Evolutionary conservation across 2,888 invertebrate genomes (phyloP).

Genomic region (Apamea sordens): DNA sequence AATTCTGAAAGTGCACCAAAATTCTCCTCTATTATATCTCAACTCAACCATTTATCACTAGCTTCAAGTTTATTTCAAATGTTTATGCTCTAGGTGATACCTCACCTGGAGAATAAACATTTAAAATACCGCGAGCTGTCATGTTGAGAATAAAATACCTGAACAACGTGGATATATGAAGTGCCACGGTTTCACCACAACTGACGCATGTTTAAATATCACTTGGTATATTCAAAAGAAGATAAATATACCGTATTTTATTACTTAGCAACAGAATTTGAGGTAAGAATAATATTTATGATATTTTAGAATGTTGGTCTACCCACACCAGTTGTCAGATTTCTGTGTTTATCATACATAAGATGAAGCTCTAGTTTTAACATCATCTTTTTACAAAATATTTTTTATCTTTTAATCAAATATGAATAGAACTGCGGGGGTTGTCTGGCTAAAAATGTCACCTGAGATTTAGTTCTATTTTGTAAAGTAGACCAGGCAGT

Average conservation of each 20-base stretch:
- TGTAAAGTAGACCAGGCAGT: neutral
- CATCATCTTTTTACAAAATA: neutral
- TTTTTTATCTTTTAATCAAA: neutral
- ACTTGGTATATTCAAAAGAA: constrained; percentile 20
- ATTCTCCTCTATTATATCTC: constrained; percentile 30
- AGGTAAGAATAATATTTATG: constrained; percentile 34
- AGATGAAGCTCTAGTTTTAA: neutral
- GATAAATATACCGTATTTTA: constrained; percentile 41
- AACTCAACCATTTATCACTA: constrained; percentile 59
- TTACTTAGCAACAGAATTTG: constrained; percentile 11
- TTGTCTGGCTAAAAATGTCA: neutral
- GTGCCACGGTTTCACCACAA: constrained; percentile 33
- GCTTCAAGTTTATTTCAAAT: constrained; percentile 58
- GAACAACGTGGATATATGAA: constrained; percentile 50
- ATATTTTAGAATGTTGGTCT: constrained; percentile 14
- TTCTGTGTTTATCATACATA: constrained; percentile 13
- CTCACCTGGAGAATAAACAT: too few relatives aligned
- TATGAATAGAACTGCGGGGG: neutral
- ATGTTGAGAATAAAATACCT: constrained; percentile 51
- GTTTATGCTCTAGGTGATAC: constrained; percentile 35
- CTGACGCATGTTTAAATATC: constrained; percentile 41
- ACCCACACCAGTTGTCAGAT: constrained; percentile 23
- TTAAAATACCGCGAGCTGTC: constrained; percentile 34
- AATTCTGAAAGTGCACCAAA: neutral
- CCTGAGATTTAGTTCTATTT: neutral